These are phyloP conservation scores for Nettapus auritus DNA, from an alignment of 2,113 vertebrate genomes.

Conservation along the genomic window DNA sequence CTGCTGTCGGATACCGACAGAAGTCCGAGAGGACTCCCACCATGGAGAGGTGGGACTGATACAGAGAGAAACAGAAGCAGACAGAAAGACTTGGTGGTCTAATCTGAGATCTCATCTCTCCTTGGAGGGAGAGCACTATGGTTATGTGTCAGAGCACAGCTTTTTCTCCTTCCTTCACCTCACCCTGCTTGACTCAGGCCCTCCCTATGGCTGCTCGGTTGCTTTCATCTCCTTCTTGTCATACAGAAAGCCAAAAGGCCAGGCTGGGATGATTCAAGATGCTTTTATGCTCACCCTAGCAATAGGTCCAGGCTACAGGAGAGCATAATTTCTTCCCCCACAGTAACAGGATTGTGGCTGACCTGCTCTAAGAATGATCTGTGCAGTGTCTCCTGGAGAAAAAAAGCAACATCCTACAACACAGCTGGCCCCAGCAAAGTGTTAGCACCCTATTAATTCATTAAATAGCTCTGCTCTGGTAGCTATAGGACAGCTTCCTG, in stretches of 20 bases:
- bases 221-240: not conserved
- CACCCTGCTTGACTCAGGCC: not conserved
- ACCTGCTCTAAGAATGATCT: not conserved
- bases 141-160: not conserved
- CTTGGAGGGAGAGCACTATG: not conserved
- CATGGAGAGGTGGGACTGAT: not conserved
- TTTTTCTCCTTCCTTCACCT: not conserved
- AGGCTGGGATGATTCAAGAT: not conserved
- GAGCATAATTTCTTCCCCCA: not conserved
- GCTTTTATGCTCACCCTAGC: not conserved
- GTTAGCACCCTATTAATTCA: not conserved
- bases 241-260: not conserved
- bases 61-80: not conserved
- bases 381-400: not conserved
- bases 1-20: no score
- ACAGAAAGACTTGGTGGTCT: not conserved
- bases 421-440: not conserved
- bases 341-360: not conserved
- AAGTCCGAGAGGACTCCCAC: no score
- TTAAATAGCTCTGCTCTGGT: not conserved
- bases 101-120: not conserved
- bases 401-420: not conserved
- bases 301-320: not conserved
- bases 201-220: accelerated
- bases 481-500: not conserved